Conservation (phyloP, 2,113 vertebrate species). For the Galeopterus variegatus region DNA sequence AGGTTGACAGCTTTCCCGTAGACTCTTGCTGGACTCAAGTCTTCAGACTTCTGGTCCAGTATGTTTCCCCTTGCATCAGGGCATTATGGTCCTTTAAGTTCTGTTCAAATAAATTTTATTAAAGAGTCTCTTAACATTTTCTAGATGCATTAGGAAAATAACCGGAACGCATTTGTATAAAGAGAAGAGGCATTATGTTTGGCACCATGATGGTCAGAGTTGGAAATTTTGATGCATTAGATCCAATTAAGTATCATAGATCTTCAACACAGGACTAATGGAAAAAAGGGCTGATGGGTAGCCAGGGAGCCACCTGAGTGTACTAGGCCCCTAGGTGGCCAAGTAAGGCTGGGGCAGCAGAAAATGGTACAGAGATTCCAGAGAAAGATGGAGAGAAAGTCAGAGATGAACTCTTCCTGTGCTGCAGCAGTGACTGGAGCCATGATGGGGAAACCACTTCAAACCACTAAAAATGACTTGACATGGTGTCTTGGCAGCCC, state of each 20-base stretch:
- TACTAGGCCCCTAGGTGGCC: background rate
- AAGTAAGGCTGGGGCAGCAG: background rate
- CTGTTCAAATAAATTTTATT: constrained; percentile 49
- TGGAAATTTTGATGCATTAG: constrained; percentile 36
- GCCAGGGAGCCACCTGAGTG: background rate
- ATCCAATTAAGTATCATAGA: constrained; percentile 5
- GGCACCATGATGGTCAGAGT: background rate
- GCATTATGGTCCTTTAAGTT: constrained; percentile 42
- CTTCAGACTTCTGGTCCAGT: background rate
- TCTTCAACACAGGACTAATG: background rate
- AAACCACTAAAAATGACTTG: background rate
- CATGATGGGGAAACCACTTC: background rate
- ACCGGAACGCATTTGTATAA: background rate
- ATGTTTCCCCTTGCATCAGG: background rate
- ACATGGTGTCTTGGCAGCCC: constrained; percentile 13
- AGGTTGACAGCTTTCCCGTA: background rate
- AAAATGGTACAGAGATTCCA: background rate
- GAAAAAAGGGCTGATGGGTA: background rate
- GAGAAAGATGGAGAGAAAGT: background rate
- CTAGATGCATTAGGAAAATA: constrained; percentile 53
- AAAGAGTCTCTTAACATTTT: constrained; percentile 20
- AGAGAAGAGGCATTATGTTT: background rate
- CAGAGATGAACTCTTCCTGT: background rate
- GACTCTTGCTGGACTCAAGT: background rate
- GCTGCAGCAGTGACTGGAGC: background rate